Conservation (phyloP, 2,797 vertebrate genomes). For the Diceros bicornis region DNA sequence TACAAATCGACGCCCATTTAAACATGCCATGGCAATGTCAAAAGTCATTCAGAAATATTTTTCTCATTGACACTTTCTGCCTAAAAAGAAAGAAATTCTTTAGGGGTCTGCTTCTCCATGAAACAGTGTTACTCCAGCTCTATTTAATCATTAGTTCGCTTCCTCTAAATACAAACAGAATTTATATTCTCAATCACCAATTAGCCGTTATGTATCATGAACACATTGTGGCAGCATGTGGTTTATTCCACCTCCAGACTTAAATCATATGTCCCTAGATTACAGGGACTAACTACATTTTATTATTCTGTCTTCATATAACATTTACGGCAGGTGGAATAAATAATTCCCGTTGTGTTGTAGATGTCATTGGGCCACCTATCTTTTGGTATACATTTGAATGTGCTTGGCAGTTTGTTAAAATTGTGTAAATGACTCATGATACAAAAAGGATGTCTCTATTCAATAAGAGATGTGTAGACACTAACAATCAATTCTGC, state of each 20-base stretch:
- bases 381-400: constrained; percentile 32
- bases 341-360: neutral
- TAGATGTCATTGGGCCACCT: neutral
- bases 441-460: constrained; percentile 8
- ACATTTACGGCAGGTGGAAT: neutral
- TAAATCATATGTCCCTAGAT: neutral
- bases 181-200: neutral
- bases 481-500: neutral
- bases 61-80: neutral
- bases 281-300: neutral
- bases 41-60: constrained; percentile 33
- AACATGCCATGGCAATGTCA: neutral
- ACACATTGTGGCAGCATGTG: neutral
- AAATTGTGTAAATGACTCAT: constrained; percentile 61
- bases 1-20: neutral
- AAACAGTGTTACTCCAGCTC: neutral
- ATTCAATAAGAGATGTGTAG: constrained; percentile 62
- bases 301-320: constrained; percentile 8
- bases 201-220: neutral
- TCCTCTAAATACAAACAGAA: neutral
- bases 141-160: neutral
- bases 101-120: neutral
- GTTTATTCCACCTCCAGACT: neutral
- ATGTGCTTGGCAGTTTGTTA: constrained; percentile 63
- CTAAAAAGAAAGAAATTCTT: neutral